phyloP scores from a whole-genome alignment of 2,113 vertebrate species.

The Tinamus guttatus region DNA sequence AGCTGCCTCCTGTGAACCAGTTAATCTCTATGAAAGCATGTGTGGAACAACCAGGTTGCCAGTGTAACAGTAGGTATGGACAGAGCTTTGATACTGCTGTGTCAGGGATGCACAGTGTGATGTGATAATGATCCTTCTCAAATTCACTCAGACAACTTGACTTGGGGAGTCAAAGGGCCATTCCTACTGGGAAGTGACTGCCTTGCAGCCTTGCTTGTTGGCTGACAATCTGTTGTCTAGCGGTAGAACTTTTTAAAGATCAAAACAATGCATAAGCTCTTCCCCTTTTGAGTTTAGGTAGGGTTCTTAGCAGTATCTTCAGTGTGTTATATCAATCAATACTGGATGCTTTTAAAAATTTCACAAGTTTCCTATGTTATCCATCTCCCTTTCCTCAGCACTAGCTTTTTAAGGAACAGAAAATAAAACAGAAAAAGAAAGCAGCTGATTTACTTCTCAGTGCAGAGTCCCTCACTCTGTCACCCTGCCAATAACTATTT shows the following conservation, averaged over 20 bases:
- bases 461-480: not conserved
- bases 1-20: not conserved
- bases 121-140: not conserved
- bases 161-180: accelerated
- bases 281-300: not conserved
- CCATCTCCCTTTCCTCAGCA: not conserved
- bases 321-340: not conserved
- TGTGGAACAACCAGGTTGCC: accelerated
- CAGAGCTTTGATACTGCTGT: accelerated
- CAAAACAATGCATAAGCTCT: not conserved
- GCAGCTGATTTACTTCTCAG: slow-evolving; percentile 35
- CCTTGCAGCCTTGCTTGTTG: not conserved
- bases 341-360: not conserved
- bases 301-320: not conserved
- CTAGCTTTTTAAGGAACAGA: not conserved
- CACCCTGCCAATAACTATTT: slow-evolving; percentile 34
- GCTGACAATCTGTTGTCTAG: not conserved
- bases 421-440: slow-evolving; percentile 18
- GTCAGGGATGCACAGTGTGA: not conserved
- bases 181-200: not conserved
- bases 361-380: not conserved
- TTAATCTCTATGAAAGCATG: not conserved
- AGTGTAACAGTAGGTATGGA: accelerated
- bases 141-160: not conserved
- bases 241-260: not conserved